Conservation (phyloP, 2,888 invertebrate genomes). For the Didymodactylos carnosus region DNA sequence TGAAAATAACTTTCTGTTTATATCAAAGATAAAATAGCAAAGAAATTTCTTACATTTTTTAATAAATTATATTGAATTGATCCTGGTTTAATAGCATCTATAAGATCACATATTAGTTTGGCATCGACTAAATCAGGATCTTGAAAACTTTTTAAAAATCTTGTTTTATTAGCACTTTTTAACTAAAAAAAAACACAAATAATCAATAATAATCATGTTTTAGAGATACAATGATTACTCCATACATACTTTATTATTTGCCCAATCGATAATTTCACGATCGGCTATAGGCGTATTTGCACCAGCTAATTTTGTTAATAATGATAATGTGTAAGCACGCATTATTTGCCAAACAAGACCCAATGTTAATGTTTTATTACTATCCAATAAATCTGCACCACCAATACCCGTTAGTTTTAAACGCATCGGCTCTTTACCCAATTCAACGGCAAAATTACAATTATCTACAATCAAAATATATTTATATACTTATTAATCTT, state of each 20-base stretch:
- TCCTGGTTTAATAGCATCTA: slow-evolving; percentile 86
- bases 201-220: not conserved
- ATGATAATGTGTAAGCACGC: slow-evolving; percentile 87
- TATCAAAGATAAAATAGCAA: slow-evolving; percentile 19
- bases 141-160: slow-evolving; percentile 42
- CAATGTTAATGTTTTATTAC: slow-evolving; percentile 42
- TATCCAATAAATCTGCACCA: slow-evolving; percentile 79
- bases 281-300: slow-evolving; percentile 55
- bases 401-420: slow-evolving; percentile 93
- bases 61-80: slow-evolving; percentile 81
- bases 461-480: slow-evolving; percentile 46
- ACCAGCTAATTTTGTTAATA: slow-evolving; percentile 61
- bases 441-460: slow-evolving; percentile 90
- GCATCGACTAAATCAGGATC: slow-evolving; percentile 71
- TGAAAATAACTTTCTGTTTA: slow-evolving; percentile 48
- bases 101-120: slow-evolving; percentile 75
- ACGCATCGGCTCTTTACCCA: slow-evolving; percentile 63
- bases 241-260: slow-evolving; percentile 71
- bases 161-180: slow-evolving; percentile 31
- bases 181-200: slow-evolving; percentile 20
- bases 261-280: slow-evolving; percentile 88
- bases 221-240: not conserved
- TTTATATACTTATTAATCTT: not conserved
- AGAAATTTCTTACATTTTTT: slow-evolving; percentile 34
- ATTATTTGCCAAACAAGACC: slow-evolving; percentile 97